phyloP scores from a whole-genome alignment of 1,140 invertebrate genomes.

The Sminthurinus signatus region DNA sequence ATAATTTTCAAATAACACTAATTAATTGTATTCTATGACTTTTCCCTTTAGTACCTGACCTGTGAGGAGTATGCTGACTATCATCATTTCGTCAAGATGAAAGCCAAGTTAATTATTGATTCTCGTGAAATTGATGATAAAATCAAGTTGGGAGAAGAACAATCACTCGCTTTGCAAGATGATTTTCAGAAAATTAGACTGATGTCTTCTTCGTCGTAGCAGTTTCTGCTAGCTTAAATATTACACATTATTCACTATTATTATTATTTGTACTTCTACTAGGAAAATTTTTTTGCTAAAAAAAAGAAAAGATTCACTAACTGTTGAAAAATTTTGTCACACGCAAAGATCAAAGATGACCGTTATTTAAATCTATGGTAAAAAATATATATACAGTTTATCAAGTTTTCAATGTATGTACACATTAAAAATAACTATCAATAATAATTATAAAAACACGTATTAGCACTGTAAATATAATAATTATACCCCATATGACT shows the following conservation, averaged over 20 bases:
- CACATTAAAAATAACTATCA: neutral
- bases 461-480: neutral
- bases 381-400: neutral
- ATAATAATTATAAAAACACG: neutral
- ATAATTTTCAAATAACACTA: too few relatives aligned
- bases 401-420: neutral
- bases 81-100: slow-evolving; percentile 84
- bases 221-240: neutral
- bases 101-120: slow-evolving; percentile 81
- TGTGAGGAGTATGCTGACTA: slow-evolving; percentile 73
- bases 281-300: neutral
- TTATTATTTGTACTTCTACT: neutral
- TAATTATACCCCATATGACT: neutral
- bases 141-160: slow-evolving; percentile 78
- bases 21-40: too few relatives aligned
- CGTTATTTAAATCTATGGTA: neutral
- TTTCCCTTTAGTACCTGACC: slow-evolving; percentile 67
- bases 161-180: slow-evolving; percentile 67
- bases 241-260: neutral
- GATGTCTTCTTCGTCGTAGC: neutral
- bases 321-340: neutral
- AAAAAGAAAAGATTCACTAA: neutral
- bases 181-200: too few relatives aligned
- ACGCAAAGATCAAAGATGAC: slow-evolving; percentile 7
- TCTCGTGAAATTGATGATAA: slow-evolving; percentile 77